Percentiles rank a stretch among this genome's conserved stretches.
Conservation (phyloP, 2,888 invertebrate genomes). For the Mechanitis mazaeus region DNA sequence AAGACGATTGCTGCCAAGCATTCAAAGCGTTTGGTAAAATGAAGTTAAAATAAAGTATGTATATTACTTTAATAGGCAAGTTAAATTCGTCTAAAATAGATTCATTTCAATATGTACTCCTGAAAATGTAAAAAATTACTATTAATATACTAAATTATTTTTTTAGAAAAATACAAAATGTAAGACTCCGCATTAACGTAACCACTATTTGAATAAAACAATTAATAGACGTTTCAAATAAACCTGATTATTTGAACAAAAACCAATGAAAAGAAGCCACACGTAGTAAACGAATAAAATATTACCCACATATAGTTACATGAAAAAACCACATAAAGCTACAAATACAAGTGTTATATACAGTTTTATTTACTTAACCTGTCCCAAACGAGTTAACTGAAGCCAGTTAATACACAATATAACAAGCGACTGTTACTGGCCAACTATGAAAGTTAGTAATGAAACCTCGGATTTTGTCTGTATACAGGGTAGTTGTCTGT, state of each 20-base stretch:
- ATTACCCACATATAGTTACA: neutral
- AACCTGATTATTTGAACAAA: neutral
- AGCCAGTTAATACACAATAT: slow-evolving; percentile 45
- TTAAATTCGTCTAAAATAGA: no score
- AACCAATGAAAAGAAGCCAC: no score
- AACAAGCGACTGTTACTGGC: slow-evolving; percentile 40
- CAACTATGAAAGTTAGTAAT: slow-evolving; percentile 53
- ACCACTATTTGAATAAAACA: neutral
- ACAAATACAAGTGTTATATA: neutral
- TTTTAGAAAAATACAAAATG: neutral
- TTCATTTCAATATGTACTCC: no score
- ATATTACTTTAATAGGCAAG: no score
- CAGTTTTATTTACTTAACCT: slow-evolving; percentile 1
- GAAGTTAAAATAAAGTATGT: no score
- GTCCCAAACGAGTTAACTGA: slow-evolving; percentile 35
- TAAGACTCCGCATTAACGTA: no score
- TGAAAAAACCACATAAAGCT: neutral
- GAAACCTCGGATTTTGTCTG: slow-evolving; percentile 54
- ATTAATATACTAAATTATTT: no score
- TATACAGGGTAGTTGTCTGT: no score
- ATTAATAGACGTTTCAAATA: slow-evolving; percentile 16
- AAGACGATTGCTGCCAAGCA: no score
- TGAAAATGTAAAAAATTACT: no score
- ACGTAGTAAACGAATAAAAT: neutral
- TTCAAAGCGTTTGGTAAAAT: no score